A percentile compares a stretch with the other conserved stretches of the same genome.
These are phyloP conservation scores for Natrix natrix DNA, from an alignment of 2,797 vertebrate species.

Conservation along the genomic window DNA sequence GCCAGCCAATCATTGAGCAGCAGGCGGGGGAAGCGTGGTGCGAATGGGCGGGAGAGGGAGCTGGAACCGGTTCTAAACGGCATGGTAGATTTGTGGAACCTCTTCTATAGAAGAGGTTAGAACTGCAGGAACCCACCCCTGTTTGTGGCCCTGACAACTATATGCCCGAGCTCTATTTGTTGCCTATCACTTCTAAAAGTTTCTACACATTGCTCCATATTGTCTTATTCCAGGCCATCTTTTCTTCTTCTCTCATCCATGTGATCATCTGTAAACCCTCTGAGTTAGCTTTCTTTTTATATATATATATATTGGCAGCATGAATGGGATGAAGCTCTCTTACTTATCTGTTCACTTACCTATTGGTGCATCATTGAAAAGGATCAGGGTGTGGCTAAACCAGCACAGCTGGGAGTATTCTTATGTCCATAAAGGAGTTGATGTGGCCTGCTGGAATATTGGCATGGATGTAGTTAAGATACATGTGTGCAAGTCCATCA, in stretches of 20 bases:
- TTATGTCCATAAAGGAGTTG: not conserved
- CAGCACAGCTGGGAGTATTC: not conserved
- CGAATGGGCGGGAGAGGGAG: too few species aligned
- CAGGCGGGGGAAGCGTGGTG: too few species aligned
- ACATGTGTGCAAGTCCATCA: not conserved
- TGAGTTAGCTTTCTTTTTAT: not conserved
- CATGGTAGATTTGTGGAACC: too few species aligned
- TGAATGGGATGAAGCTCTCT: not conserved
- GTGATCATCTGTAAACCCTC: not conserved
- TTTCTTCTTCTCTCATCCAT: not conserved
- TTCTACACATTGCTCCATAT: not conserved
- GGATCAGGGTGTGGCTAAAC: not conserved
- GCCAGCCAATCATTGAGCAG: too few species aligned
- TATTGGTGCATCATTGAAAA: not conserved
- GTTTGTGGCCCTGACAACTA: not conserved
- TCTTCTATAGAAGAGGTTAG: too few species aligned
- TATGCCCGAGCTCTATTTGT: not conserved
- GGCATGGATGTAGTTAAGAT: not conserved
- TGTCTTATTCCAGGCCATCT: not conserved
- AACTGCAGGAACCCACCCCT: too few species aligned
- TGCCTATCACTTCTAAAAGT: not conserved
- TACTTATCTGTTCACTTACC: not conserved
- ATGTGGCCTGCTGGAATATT: not conserved
- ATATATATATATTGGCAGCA: not conserved
- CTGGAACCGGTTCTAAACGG: too few species aligned